Percentiles rank a stretch among this genome's conserved stretches.
Evolutionary conservation across 2,113 vertebrate species (phyloP).

Genomic region (Albula goreensis): DNA sequence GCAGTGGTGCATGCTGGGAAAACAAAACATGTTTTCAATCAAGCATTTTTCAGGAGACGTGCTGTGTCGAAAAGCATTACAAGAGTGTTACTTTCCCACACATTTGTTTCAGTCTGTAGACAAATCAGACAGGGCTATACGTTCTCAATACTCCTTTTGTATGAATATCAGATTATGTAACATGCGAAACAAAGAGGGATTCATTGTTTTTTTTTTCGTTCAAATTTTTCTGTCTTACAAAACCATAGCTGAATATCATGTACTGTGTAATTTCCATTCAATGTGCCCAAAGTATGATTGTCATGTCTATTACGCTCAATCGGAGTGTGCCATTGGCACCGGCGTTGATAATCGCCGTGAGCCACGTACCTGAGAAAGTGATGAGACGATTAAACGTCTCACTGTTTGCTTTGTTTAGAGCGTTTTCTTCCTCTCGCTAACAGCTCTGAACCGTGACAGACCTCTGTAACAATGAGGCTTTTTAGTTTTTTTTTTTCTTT

Average conservation of each 20-base stretch:
- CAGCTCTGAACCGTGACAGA: slow-evolving; percentile 57
- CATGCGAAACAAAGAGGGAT: slow-evolving; percentile 26
- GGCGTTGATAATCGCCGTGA: slow-evolving; percentile 54
- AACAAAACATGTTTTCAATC: not conserved
- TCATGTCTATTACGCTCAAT: slow-evolving; percentile 23
- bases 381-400: slow-evolving; percentile 61
- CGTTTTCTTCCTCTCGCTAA: slow-evolving; percentile 45
- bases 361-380: slow-evolving; percentile 58
- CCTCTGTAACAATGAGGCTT: slow-evolving; percentile 64
- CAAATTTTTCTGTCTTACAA: slow-evolving; percentile 15
- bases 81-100: not conserved
- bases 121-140: not conserved
- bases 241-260: slow-evolving; percentile 16
- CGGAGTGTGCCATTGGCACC: slow-evolving; percentile 58
- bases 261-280: slow-evolving; percentile 27
- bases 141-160: slow-evolving; percentile 23
- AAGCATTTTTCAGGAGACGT: not conserved
- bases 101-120: not conserved
- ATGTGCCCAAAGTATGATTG: slow-evolving; percentile 40
- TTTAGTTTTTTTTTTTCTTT: slow-evolving; percentile 54
- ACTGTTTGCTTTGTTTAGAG: slow-evolving; percentile 67
- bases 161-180: not conserved
- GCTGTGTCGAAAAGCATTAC: not conserved
- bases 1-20: not conserved
- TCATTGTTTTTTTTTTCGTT: slow-evolving; percentile 1